Conservation (phyloP, 2,888 invertebrate species). For the Hipparchia semele region DNA sequence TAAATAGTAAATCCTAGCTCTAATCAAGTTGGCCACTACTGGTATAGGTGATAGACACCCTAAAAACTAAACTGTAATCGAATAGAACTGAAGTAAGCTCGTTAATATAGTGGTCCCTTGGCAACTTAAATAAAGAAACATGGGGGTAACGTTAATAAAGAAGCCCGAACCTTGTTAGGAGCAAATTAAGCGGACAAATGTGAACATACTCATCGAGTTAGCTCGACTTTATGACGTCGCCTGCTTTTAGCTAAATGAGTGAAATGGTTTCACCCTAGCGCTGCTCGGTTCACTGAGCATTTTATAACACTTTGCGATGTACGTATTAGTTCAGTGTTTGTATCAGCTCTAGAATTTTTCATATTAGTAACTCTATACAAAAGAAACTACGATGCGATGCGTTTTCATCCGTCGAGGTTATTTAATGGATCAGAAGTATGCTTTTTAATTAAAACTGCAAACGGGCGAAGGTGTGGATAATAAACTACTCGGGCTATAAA, state of each 20-base stretch:
- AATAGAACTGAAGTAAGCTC: slow-evolving; percentile 31
- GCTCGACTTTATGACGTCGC: slow-evolving; percentile 37
- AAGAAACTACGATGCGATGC: not conserved
- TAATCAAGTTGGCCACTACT: no score
- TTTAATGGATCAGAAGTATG: no score
- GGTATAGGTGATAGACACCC: not conserved
- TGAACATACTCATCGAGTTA: slow-evolving; percentile 35
- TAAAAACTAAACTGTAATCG: slow-evolving; percentile 26
- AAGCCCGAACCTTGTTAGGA: slow-evolving; percentile 37
- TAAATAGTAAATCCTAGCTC: no score
- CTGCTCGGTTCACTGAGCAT: slow-evolving; percentile 30
- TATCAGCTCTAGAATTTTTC: no score
- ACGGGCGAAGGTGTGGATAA: slow-evolving; percentile 13
- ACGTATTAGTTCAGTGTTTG: not conserved
- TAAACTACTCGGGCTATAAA: slow-evolving; percentile 27
- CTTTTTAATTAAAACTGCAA: slow-evolving; percentile 28
- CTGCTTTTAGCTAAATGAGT: slow-evolving; percentile 43
- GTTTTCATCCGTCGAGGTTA: not conserved
- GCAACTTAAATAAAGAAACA: slow-evolving; percentile 40
- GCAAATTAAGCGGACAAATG: slow-evolving; percentile 37
- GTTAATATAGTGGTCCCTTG: slow-evolving; percentile 34
- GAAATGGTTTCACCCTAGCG: slow-evolving; percentile 30
- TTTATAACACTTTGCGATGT: slow-evolving; percentile 9
- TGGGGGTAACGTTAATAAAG: slow-evolving; percentile 30
- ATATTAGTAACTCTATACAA: no score